Percentiles rank a stretch among this genome's conserved stretches.
These are phyloP conservation scores for Microcebus tavaratra DNA, from an alignment of 2,113 vertebrate species.

Conservation along the genomic window DNA sequence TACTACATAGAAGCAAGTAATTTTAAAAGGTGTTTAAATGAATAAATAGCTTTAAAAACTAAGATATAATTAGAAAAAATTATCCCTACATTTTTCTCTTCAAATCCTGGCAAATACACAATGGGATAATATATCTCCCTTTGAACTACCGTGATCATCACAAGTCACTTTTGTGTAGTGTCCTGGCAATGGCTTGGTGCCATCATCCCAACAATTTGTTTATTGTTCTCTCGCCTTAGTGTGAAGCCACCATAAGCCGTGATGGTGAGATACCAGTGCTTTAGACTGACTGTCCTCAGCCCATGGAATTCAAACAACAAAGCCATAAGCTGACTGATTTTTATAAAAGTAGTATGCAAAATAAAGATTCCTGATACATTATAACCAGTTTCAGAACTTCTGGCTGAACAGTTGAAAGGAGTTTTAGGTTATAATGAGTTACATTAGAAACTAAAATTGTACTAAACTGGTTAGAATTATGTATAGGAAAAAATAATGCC, in stretches of 20 bases:
- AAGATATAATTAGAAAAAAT: background rate
- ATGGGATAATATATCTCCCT: background rate
- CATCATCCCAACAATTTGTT: slow-evolving; percentile 32
- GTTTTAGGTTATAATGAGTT: background rate
- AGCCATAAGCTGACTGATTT: background rate
- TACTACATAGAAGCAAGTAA: background rate
- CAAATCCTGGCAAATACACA: background rate
- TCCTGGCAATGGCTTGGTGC: background rate
- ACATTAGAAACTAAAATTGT: slow-evolving; percentile 27
- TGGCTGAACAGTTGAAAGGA: background rate
- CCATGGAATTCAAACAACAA: slow-evolving; percentile 39
- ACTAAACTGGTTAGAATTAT: background rate
- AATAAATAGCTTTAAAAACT: background rate
- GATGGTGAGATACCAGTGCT: background rate
- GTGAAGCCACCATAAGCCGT: background rate
- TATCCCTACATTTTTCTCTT: slow-evolving; percentile 7
- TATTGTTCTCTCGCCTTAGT: slow-evolving; percentile 53
- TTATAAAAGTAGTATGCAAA: slow-evolving; percentile 5
- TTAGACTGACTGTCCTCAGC: background rate
- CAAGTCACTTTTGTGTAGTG: slow-evolving; percentile 29
- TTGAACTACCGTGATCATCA: background rate
- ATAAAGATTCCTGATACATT: slow-evolving; percentile 40
- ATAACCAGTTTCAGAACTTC: slow-evolving; percentile 37
- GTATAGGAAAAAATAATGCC: background rate
- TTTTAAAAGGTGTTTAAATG: slow-evolving; percentile 36